These are phyloP conservation scores for Tarsius wallacei DNA, from an alignment of 2,797 vertebrate genomes.

Conservation along the genomic window DNA sequence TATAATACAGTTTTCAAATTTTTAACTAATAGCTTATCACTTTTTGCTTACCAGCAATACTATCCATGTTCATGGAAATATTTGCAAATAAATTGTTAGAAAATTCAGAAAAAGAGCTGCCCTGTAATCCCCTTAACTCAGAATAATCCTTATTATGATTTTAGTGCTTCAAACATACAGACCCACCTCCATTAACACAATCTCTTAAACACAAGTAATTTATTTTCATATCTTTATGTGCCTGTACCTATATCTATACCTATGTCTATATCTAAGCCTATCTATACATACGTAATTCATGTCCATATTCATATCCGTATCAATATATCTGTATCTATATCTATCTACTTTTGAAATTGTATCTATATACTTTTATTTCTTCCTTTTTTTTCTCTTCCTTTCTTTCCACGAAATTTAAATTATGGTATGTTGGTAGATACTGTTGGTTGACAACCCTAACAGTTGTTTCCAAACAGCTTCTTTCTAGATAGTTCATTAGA, in stretches of 20 bases:
- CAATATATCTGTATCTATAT: neutral
- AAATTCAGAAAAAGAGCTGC: neutral
- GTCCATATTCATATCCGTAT: no score
- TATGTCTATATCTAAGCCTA: neutral
- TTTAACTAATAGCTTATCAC: neutral
- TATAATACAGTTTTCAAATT: neutral
- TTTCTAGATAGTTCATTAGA: neutral
- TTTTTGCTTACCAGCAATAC: neutral
- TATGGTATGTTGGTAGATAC: no score
- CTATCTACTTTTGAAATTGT: neutral
- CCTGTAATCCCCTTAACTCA: neutral
- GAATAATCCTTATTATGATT: neutral
- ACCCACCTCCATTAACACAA: neutral
- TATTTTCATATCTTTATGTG: neutral
- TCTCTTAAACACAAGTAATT: neutral
- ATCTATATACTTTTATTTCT: neutral
- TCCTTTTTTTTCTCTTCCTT: neutral
- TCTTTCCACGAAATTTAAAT: neutral
- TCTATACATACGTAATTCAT: neutral
- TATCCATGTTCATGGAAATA: neutral
- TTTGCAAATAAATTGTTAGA: neutral
- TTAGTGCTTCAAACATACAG: neutral
- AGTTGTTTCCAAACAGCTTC: neutral
- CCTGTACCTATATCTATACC: neutral
- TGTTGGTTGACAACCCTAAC: neutral